A percentile compares a stretch with the other conserved stretches of the same genome.
Evolutionary conservation across 2,888 invertebrate species (phyloP).

Genomic region (Drosophila kanekoi): DNA sequence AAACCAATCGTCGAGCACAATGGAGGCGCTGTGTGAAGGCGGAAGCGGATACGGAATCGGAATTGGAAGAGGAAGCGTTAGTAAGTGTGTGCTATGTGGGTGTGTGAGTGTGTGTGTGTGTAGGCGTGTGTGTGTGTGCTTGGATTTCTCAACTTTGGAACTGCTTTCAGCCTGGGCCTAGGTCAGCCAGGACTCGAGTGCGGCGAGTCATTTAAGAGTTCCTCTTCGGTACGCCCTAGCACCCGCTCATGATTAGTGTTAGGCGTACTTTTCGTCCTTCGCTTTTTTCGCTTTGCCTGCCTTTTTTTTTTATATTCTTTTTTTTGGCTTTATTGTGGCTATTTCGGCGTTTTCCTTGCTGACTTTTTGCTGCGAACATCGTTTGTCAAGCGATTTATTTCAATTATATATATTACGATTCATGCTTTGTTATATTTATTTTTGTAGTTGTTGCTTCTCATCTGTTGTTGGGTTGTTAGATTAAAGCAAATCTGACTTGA

Average conservation of each 20-base stretch:
- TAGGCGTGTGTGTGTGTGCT: constrained; percentile 7
- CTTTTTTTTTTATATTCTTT: constrained; percentile 23
- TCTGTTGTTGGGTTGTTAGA: constrained; percentile 2
- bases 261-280: constrained; percentile 39
- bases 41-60: constrained; percentile 65
- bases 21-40: constrained; percentile 53
- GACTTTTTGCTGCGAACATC: constrained; percentile 43
- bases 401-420: constrained; percentile 66
- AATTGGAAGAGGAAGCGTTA: constrained; percentile 44
- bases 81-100: constrained; percentile 9
- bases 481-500: constrained; percentile 13
- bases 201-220: constrained; percentile 8
- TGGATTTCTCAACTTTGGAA: constrained; percentile 23
- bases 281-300: constrained; percentile 6
- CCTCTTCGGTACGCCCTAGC: constrained; percentile 7
- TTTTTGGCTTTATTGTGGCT: constrained; percentile 32
- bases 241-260: constrained; percentile 66
- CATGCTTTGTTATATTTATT: constrained; percentile 34
- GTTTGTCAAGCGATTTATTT: constrained; percentile 80
- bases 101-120: neutral
- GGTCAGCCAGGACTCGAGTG: constrained; percentile 23
- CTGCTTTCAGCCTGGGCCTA: constrained; percentile 24
- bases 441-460: neutral
- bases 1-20: constrained; percentile 49
- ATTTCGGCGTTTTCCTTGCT: constrained; percentile 32